Base-by-base conservation (phyloP, 2,113 vertebrate genomes). In the Hippoglossus stenolepis region DNA sequence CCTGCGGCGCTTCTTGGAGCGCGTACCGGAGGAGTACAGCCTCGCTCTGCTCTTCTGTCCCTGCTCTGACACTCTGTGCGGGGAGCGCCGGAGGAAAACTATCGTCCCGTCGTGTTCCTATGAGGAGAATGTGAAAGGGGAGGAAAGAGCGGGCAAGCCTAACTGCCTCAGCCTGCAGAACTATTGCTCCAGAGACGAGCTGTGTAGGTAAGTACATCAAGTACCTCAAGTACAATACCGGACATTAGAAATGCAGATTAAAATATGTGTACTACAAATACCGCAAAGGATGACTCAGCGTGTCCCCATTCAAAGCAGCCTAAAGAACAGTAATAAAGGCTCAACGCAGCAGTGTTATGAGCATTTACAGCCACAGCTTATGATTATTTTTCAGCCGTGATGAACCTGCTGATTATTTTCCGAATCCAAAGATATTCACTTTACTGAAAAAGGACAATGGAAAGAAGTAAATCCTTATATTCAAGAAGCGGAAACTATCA, bases 61-160 rank as follows among this genome's bases (percentile, higher is more conserved):
- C 0, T 99, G 98, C 51, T 89, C 94, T 0, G 96, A 99, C 89
- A 93, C 92, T 17, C 68, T 95, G 73, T 99, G 98, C 8, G 97
- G 96, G 21, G 96, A 97, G 80, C 96, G 98, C 14, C 91, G 98
- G 15, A 95, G 96, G 75, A 96, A 98, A 90, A 97, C 97, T 88
- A 99, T 99, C 17, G 98, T 98, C 47, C 98, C 98, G 0, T 93
- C 96, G 15, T 99, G 98, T 26, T 97, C 97, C 24, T 97, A 96
- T 23, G 92, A 93, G 79, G 92, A 93, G 80, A 91, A 75, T 2
- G 65, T 40, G 6, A 86, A 70, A 76, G 91, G 90, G 69, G 96
- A 97, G 45, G 88, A 95, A 2, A 90, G 87, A 56, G 91, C 84
- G 12, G 89, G 85, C 11, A 95, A 95, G 49, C 96, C 96, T 56